Evolutionary conservation across 1,140 invertebrate genomes (phyloP).

Genomic region (Holotrichia oblita): DNA sequence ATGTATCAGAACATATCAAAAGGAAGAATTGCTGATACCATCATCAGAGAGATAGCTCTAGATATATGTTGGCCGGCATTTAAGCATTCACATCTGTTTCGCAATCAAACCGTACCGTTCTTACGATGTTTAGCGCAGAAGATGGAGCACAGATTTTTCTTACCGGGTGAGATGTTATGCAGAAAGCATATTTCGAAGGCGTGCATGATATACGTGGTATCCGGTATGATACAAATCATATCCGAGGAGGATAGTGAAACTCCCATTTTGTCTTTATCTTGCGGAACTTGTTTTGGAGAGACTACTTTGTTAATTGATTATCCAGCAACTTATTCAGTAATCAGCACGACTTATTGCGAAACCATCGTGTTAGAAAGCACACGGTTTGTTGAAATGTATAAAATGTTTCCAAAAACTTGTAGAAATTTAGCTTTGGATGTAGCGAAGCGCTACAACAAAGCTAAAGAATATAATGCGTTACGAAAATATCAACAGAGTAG

Average conservation of each 20-base stretch:
- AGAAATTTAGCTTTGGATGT: not conserved
- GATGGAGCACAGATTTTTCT: not conserved
- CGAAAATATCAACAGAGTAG: not conserved
- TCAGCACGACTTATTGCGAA: slow-evolving; percentile 45
- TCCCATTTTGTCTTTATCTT: slow-evolving; percentile 44
- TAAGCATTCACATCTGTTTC: slow-evolving; percentile 47
- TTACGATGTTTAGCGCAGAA: slow-evolving; percentile 34
- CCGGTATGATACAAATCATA: slow-evolving; percentile 46
- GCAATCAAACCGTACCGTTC: slow-evolving; percentile 26
- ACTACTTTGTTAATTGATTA: slow-evolving; percentile 44
- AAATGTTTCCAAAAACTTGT: slow-evolving; percentile 40
- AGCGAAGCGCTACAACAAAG: slow-evolving; percentile 24
- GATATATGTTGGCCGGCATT: slow-evolving; percentile 45
- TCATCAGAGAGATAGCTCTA: slow-evolving; percentile 39
- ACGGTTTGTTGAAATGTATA: slow-evolving; percentile 38
- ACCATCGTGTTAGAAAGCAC: slow-evolving; percentile 37
- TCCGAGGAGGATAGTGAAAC: slow-evolving; percentile 48
- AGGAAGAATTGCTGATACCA: slow-evolving; percentile 5
- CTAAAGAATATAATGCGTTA: not conserved
- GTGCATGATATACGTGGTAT: slow-evolving; percentile 45
- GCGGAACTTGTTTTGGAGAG: slow-evolving; percentile 46
- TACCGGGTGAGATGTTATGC: slow-evolving; percentile 37
- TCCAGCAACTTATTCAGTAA: slow-evolving; percentile 43
- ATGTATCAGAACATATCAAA: not conserved
- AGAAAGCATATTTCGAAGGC: slow-evolving; percentile 24